Percentiles rank a stretch among this genome's conserved stretches.
These are phyloP conservation scores for Drosophila neocordata DNA, from an alignment of 1,140 invertebrate species.

Conservation along the genomic window DNA sequence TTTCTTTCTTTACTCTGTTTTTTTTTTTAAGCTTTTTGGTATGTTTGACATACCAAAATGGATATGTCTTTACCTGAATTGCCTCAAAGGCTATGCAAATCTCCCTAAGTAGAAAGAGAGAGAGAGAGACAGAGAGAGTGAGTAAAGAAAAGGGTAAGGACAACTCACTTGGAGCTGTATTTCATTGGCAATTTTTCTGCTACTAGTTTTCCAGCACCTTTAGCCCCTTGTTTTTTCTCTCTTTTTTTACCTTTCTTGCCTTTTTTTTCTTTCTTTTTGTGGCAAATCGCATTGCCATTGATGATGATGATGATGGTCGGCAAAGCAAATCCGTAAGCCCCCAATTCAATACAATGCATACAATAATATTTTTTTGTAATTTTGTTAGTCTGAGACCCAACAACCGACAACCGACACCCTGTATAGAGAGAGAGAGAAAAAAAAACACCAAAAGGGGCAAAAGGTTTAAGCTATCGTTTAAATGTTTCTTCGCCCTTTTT, in stretches of 20 bases:
- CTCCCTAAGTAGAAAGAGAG: background rate
- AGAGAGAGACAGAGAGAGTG: too few relatives aligned
- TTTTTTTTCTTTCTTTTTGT: constrained; percentile 13
- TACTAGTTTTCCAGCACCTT: constrained; percentile 49
- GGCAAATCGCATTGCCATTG: constrained; percentile 15
- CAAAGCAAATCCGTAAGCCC: constrained; percentile 50
- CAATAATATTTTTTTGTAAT: constrained; percentile 80
- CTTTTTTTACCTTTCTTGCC: too few relatives aligned
- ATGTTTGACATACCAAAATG: constrained; percentile 26
- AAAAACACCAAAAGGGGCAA: constrained; percentile 10
- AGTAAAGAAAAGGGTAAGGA: background rate
- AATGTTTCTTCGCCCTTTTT: constrained; percentile 36
- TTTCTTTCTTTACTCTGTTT: constrained; percentile 4
- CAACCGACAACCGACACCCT: constrained; percentile 1
- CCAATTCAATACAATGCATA: constrained; percentile 66
- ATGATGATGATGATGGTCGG: constrained; percentile 3
- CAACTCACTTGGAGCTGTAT: background rate
- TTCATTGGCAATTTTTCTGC: constrained; percentile 25
- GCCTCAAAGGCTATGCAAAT: constrained; percentile 30
- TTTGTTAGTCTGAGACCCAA: constrained; percentile 32
- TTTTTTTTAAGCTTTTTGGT: constrained; percentile 23
- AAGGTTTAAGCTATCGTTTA: constrained; percentile 71
- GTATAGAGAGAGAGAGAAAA: constrained; percentile 66
- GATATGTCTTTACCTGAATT: constrained; percentile 3
- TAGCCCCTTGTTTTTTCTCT: too few relatives aligned